These are phyloP conservation scores for Arizona elegans DNA, from an alignment of 2,113 vertebrate species.

Conservation along the genomic window DNA sequence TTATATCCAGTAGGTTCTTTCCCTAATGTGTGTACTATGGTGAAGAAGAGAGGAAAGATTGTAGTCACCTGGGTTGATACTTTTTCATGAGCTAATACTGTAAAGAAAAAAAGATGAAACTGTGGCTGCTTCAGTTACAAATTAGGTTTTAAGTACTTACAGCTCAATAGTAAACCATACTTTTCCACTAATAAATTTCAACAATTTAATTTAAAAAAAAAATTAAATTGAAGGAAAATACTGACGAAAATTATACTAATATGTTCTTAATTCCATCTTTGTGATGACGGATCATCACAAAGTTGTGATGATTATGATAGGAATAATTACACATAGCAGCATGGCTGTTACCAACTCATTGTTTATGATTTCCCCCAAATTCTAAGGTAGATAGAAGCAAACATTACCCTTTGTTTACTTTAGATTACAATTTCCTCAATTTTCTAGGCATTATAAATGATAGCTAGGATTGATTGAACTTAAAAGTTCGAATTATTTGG, in stretches of 20 bases:
- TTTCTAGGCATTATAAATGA: background rate
- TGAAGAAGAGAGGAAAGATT: background rate
- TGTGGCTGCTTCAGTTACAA: background rate
- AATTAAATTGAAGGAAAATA: background rate
- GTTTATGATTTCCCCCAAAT: background rate
- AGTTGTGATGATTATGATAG: background rate
- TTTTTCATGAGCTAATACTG: background rate
- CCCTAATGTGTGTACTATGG: background rate
- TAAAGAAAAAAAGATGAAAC: background rate
- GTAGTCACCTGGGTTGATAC: no score
- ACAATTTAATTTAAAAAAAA: background rate
- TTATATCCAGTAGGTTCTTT: background rate
- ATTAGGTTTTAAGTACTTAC: background rate
- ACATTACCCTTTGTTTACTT: background rate
- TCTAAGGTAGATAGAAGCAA: background rate
- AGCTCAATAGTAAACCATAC: background rate
- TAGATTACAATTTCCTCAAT: background rate
- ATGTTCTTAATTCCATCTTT: background rate
- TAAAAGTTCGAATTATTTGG: background rate
- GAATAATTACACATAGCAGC: background rate
- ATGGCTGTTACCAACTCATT: background rate
- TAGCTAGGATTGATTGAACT: background rate
- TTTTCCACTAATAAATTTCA: background rate
- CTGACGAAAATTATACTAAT: background rate
- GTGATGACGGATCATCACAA: background rate